These are phyloP conservation scores for Lynx canadensis DNA, from an alignment of 2,113 vertebrate species.

Conservation along the genomic window DNA sequence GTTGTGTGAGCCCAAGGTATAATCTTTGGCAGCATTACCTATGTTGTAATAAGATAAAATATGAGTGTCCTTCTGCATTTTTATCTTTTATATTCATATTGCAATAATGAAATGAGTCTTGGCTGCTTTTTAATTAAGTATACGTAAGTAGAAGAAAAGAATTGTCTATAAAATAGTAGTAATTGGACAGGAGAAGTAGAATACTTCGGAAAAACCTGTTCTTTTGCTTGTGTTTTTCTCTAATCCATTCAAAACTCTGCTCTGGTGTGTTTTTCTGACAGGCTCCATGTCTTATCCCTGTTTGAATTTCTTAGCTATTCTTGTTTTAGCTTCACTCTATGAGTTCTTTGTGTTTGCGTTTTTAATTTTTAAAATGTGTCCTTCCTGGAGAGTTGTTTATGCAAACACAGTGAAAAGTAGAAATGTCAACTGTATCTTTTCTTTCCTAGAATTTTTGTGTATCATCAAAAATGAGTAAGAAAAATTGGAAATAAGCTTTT, in stretches of 20 bases:
- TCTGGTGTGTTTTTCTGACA: slow-evolving; percentile 64
- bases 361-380: slow-evolving; percentile 80
- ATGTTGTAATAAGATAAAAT: not conserved
- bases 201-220: not conserved
- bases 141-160: not conserved
- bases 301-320: slow-evolving; percentile 73
- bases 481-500: slow-evolving; percentile 80
- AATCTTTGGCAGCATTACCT: not conserved
- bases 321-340: slow-evolving; percentile 65
- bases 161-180: not conserved
- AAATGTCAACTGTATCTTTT: slow-evolving; percentile 79
- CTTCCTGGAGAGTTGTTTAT: slow-evolving; percentile 74
- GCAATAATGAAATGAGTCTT: not conserved
- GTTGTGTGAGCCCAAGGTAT: not conserved
- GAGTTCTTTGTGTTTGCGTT: slow-evolving; percentile 77
- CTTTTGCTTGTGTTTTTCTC: slow-evolving; percentile 47
- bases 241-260: slow-evolving; percentile 29
- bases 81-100: slow-evolving; percentile 27
- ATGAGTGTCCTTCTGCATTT: not conserved
- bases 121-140: not conserved
- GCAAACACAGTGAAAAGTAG: slow-evolving; percentile 78
- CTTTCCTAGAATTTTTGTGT: slow-evolving; percentile 70
- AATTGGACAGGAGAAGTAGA: not conserved
- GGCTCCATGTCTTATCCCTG: slow-evolving; percentile 47
- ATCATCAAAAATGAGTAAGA: slow-evolving; percentile 72